Conservation (phyloP, 2,797 vertebrate genomes). For the Channallabes apus region DNA sequence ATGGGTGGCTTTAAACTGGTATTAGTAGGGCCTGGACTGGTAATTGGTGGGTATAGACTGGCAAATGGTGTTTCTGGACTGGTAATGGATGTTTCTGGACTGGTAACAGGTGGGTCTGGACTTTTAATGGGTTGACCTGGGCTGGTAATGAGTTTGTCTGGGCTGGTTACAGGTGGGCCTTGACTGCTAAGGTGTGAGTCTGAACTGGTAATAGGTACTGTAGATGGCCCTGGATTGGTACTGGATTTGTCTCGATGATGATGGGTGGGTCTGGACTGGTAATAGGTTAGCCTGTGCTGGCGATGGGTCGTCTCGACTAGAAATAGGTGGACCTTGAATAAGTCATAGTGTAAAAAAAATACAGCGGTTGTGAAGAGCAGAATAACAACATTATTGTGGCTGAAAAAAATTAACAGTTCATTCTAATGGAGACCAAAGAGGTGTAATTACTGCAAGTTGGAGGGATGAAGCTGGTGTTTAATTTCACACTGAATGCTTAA, state of each 20-base stretch:
- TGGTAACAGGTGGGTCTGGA: not conserved
- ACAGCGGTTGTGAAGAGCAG: not conserved
- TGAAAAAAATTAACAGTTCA: not conserved
- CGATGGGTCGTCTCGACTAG: no score
- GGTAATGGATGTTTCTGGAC: not conserved
- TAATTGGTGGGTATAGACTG: not conserved
- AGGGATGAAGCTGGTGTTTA: not conserved
- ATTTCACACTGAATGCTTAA: not conserved
- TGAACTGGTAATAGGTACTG: not conserved
- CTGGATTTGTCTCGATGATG: no score
- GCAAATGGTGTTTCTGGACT: not conserved
- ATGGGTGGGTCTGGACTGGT: not conserved
- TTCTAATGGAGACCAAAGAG: not conserved
- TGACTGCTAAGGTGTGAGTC: no score
- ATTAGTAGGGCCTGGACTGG: not conserved
- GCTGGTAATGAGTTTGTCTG: not conserved
- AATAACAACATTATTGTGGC: not conserved
- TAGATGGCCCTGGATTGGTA: no score
- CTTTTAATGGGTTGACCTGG: not conserved
- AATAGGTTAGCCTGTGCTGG: not conserved
- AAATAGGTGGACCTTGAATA: not conserved
- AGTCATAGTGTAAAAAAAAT: not conserved
- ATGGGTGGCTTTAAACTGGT: no score
- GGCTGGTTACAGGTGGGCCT: not conserved
- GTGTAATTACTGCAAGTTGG: not conserved